A percentile compares a stretch with the other conserved stretches of the same genome.
phyloP scores from a whole-genome alignment of 2,797 vertebrate genomes.

The Todus mexicanus region DNA sequence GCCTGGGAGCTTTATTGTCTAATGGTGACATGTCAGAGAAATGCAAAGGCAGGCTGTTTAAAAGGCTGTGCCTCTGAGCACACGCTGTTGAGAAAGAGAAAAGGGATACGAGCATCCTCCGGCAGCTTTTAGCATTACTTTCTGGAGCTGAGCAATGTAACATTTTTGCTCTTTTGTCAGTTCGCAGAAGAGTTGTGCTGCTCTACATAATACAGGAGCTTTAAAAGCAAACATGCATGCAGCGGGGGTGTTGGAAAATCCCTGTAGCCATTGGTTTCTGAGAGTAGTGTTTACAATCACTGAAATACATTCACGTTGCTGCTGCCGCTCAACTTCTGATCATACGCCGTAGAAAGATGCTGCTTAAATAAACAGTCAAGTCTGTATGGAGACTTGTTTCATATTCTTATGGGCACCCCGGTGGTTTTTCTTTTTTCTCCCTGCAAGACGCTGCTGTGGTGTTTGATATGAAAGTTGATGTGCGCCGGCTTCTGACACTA shows the following conservation, averaged over 20 bases:
- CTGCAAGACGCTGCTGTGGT: background rate
- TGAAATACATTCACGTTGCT: background rate
- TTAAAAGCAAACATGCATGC: constrained; percentile 7
- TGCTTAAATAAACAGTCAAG: background rate
- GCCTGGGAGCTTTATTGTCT: background rate
- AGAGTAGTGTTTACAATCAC: background rate
- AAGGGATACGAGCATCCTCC: background rate
- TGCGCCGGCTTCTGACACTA: background rate
- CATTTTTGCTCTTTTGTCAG: background rate
- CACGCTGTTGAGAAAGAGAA: background rate
- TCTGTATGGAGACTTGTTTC: background rate
- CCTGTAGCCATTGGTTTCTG: background rate
- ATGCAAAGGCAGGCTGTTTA: background rate
- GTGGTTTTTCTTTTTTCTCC: background rate
- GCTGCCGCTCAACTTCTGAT: background rate
- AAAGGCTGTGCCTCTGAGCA: background rate
- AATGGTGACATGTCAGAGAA: background rate
- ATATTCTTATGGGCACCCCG: background rate
- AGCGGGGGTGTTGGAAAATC: background rate
- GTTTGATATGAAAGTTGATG: background rate
- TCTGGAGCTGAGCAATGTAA: background rate
- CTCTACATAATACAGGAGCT: constrained; percentile 4
- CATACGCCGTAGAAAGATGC: background rate
- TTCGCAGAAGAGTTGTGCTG: background rate
- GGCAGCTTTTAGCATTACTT: background rate